A percentile compares a stretch with the other conserved stretches of the same genome.
Evolutionary conservation across 2,797 vertebrate species (phyloP).

Genomic region (Pseudomugil tenellus): DNA sequence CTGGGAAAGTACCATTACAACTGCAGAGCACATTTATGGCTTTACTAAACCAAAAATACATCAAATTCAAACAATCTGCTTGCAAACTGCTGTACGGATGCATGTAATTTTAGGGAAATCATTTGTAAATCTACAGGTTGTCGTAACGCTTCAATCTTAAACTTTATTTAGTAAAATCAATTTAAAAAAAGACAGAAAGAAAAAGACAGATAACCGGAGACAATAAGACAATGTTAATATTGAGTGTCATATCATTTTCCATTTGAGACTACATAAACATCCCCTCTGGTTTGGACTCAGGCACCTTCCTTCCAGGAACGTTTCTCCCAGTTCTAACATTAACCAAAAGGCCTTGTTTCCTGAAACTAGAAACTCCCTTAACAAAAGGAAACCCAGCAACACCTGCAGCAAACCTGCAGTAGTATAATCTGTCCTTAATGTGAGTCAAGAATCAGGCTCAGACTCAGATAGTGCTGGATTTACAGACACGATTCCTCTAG

Average conservation of each 20-base stretch:
- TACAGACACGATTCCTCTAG: constrained; percentile 38
- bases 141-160: neutral
- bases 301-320: constrained; percentile 71
- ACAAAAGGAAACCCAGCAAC: constrained; percentile 77
- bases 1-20: constrained; percentile 75
- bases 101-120: neutral
- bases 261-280: constrained; percentile 46
- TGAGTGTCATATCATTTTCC: constrained; percentile 51
- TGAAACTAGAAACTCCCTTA: constrained; percentile 84
- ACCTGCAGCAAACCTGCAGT: no score
- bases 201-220: neutral
- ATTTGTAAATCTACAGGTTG: constrained; percentile 13
- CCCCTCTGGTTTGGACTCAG: constrained; percentile 59
- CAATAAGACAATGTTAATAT: constrained; percentile 24
- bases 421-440: constrained; percentile 70
- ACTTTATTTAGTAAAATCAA: neutral
- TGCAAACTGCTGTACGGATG: constrained; percentile 20
- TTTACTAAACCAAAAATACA: constrained; percentile 29
- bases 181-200: neutral
- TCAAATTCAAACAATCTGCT: constrained; percentile 39
- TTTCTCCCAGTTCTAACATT: constrained; percentile 80
- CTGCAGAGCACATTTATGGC: constrained; percentile 46
- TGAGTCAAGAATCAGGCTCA: constrained; percentile 72
- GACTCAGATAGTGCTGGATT: constrained; percentile 51
- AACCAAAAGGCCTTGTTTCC: constrained; percentile 82